Percentiles rank a stretch among this genome's conserved stretches.
These are phyloP conservation scores for Microhierax caerulescens DNA, from an alignment of 2,797 vertebrate species.

Conservation along the genomic window DNA sequence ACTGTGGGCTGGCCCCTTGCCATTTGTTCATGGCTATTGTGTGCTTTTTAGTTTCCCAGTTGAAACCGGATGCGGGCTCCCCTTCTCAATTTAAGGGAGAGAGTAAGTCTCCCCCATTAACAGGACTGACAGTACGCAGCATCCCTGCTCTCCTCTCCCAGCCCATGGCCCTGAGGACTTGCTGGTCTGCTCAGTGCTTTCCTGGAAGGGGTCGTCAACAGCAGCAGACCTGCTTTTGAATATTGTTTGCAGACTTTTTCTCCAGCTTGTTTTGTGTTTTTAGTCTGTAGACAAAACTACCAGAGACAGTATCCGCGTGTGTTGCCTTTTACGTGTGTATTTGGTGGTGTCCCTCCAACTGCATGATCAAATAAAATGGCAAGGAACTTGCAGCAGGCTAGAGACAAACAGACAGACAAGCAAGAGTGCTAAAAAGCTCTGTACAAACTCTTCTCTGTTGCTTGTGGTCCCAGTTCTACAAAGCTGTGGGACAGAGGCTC, in stretches of 20 bases:
- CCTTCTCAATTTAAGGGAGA: background rate
- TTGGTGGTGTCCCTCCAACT: background rate
- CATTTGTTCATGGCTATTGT: conserved; percentile 25
- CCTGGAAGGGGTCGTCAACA: background rate
- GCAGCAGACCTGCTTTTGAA: background rate
- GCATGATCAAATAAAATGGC: accelerated
- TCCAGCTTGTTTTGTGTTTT: background rate
- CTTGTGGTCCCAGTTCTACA: background rate
- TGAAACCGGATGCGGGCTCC: background rate
- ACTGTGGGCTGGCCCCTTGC: background rate
- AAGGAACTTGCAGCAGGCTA: background rate
- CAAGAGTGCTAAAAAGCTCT: background rate
- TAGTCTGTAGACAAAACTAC: background rate
- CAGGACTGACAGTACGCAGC: background rate
- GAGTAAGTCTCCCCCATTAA: background rate
- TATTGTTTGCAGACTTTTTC: background rate
- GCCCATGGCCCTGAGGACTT: background rate
- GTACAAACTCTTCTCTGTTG: background rate
- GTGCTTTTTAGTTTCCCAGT: conserved; percentile 6
- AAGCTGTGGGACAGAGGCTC: background rate
- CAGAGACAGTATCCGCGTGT: background rate
- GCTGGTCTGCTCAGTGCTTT: background rate
- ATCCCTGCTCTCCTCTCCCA: background rate
- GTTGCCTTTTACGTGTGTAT: background rate
- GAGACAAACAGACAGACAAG: background rate